Percentiles rank a stretch among this genome's conserved stretches.
phyloP scores from a whole-genome alignment of 2,888 invertebrate genomes.

The Brachyopa scutellaris region DNA sequence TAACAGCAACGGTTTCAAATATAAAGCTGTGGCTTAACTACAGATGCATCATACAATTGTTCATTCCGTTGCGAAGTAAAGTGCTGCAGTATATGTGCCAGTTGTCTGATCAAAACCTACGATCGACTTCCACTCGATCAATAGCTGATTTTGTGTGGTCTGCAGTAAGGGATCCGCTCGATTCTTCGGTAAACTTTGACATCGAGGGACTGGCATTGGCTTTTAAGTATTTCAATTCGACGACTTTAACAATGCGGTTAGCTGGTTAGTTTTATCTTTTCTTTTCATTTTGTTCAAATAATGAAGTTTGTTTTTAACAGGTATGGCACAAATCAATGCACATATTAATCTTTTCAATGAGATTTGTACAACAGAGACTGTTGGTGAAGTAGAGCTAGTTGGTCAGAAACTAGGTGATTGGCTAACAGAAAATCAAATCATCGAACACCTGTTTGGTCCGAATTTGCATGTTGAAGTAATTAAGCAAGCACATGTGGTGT shows the following conservation, averaged over 20 bases:
- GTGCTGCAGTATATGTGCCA: slow-evolving; percentile 97
- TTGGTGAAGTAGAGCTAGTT: slow-evolving; percentile 92
- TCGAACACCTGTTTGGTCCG: slow-evolving; percentile 97
- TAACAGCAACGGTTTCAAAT: slow-evolving; percentile 95
- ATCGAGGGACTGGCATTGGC: slow-evolving; percentile 94
- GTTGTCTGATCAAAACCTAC: slow-evolving; percentile 94
- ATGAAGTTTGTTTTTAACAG: no score
- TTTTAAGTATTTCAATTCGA: slow-evolving; percentile 98
- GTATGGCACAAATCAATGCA: slow-evolving; percentile 95
- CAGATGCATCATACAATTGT: slow-evolving; percentile 92
- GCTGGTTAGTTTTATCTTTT: slow-evolving; percentile 84
- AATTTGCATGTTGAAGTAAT: slow-evolving; percentile 97
- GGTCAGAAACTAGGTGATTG: slow-evolving; percentile 93
- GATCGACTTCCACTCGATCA: slow-evolving; percentile 93
- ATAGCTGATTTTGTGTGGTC: slow-evolving; percentile 99
- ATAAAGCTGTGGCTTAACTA: slow-evolving; percentile 96
- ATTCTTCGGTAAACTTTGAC: slow-evolving; percentile 93
- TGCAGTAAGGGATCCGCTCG: slow-evolving; percentile 95
- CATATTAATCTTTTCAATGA: slow-evolving; percentile 96
- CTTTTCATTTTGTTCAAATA: no score
- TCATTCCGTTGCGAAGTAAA: slow-evolving; percentile 92
- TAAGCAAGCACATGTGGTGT: slow-evolving; percentile 96
- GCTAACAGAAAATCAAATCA: slow-evolving; percentile 94
- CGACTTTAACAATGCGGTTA: slow-evolving; percentile 95
- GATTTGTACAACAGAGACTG: slow-evolving; percentile 93